Conservation (phyloP, 2,888 invertebrate species). For the Agrotis ipsilon region DNA sequence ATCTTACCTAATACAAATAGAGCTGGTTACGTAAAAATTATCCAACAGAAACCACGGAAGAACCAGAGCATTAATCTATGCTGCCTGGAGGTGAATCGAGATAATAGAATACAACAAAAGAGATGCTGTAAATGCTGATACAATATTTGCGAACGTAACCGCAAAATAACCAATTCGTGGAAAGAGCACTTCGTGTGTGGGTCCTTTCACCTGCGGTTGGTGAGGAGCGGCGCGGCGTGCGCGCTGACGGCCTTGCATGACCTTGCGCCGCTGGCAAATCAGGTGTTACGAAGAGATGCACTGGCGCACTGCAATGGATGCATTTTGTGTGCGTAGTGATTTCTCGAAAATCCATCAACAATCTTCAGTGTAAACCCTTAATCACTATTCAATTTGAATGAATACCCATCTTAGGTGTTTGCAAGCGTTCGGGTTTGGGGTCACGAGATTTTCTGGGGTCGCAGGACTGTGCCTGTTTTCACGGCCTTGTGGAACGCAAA, state of each 20-base stretch:
- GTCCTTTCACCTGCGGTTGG: conserved; percentile 53
- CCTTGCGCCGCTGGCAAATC: conserved; percentile 55
- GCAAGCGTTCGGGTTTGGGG: too few relatives aligned
- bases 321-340: background rate
- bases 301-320: conserved; percentile 2
- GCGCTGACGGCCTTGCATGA: conserved; percentile 59
- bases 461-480: too few relatives aligned
- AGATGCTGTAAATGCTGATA: background rate
- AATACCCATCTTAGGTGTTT: too few relatives aligned
- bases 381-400: too few relatives aligned
- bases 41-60: conserved; percentile 7
- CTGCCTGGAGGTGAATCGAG: conserved; percentile 13
- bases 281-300: conserved; percentile 25
- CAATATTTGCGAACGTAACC: conserved; percentile 29
- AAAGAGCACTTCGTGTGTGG: conserved; percentile 26
- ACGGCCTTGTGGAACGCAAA: too few relatives aligned
- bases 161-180: conserved; percentile 33
- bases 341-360: background rate
- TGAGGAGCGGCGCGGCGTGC: conserved; percentile 14
- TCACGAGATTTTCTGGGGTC: too few relatives aligned
- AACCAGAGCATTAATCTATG: conserved; percentile 16
- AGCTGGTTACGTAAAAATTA: conserved; percentile 31
- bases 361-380: too few relatives aligned
- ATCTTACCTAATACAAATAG: conserved; percentile 7
- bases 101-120: conserved; percentile 18